Conservation (phyloP, 2,888 invertebrate species). For the Smittia aterrima region DNA sequence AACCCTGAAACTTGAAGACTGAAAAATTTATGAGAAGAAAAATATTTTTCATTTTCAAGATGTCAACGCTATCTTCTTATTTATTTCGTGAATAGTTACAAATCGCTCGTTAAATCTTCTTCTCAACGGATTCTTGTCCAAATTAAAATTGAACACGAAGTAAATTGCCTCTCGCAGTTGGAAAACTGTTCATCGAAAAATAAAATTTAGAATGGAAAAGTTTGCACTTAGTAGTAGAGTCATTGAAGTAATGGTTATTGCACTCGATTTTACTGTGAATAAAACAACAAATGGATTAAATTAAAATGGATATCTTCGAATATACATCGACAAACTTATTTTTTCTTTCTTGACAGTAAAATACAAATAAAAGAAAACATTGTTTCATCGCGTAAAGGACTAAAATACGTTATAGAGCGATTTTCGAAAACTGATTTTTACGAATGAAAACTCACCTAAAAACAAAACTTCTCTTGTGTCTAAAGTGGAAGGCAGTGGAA, state of each 20-base stretch:
- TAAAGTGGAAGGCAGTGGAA: slow-evolving; percentile 50
- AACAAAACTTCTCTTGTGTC: slow-evolving; percentile 63
- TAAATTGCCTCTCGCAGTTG: neutral
- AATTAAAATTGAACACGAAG: neutral
- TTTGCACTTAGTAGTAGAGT: neutral
- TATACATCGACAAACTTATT: neutral
- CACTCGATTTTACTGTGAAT: slow-evolving; percentile 31
- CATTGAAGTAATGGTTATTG: slow-evolving; percentile 30
- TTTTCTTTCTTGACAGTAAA: no score
- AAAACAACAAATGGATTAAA: neutral
- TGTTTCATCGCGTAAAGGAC: no score
- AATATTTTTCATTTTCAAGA: neutral
- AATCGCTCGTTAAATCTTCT: neutral
- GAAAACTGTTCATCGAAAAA: slow-evolving; percentile 4
- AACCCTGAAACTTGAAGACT: neutral
- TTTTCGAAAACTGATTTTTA: no score
- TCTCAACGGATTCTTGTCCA: neutral
- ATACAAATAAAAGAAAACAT: no score
- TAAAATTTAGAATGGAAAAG: neutral
- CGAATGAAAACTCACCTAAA: slow-evolving; percentile 62
- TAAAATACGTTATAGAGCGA: no score
- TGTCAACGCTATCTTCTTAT: neutral
- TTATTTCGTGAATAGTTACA: neutral
- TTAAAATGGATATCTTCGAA: neutral
- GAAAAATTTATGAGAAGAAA: neutral